phyloP scores from a whole-genome alignment of 2,113 vertebrate genomes.

The Piliocolobus tephrosceles region DNA sequence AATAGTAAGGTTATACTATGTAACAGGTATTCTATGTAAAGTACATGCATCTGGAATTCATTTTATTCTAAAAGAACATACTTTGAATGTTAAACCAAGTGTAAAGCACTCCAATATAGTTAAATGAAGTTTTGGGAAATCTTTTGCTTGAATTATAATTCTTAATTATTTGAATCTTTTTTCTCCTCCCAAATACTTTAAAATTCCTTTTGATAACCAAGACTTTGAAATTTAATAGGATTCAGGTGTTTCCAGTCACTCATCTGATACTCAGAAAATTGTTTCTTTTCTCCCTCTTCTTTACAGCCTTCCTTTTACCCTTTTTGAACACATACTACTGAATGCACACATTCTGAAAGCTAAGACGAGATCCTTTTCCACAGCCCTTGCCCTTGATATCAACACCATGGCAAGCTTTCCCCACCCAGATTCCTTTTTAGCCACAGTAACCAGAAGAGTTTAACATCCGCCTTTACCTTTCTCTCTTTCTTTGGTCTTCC shows the following conservation, averaged over 20 bases:
- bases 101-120: neutral
- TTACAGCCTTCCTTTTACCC: slow-evolving; percentile 64
- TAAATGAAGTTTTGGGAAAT: slow-evolving; percentile 35
- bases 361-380: slow-evolving; percentile 52
- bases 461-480: slow-evolving; percentile 78
- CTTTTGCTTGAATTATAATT: slow-evolving; percentile 49
- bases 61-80: slow-evolving; percentile 33
- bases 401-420: slow-evolving; percentile 66
- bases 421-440: slow-evolving; percentile 78
- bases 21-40: slow-evolving; percentile 44
- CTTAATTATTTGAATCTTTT: slow-evolving; percentile 32
- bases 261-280: slow-evolving; percentile 10
- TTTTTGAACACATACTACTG: slow-evolving; percentile 47
- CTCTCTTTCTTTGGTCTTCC: slow-evolving; percentile 79
- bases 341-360: slow-evolving; percentile 70
- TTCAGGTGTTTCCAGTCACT: slow-evolving; percentile 56
- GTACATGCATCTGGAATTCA: slow-evolving; percentile 41
- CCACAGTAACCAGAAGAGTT: slow-evolving; percentile 79
- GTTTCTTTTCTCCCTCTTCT: neutral
- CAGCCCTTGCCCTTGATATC: slow-evolving; percentile 70
- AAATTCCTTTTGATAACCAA: slow-evolving; percentile 42
- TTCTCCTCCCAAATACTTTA: slow-evolving; percentile 22
- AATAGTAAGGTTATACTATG: slow-evolving; percentile 43
- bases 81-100: slow-evolving; percentile 7
- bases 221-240: slow-evolving; percentile 58